Base-by-base conservation (phyloP, 2,888 invertebrate species). In the Lamellibrachia columna region DNA sequence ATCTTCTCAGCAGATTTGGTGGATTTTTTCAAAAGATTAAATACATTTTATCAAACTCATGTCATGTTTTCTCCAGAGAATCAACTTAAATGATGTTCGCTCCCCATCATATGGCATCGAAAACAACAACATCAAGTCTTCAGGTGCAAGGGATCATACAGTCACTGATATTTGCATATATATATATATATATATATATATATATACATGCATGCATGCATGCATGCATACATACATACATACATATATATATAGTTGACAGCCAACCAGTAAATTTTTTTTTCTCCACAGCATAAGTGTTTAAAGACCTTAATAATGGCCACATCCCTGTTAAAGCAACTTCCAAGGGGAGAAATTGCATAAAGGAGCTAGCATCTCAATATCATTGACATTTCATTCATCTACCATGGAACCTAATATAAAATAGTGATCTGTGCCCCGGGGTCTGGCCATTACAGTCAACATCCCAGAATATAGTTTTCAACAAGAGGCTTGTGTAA, bases 11-110 rank as follows among this genome's bases (percentile, higher is more conserved):
- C n/a, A 75, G 75, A n/a, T 22, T n/a, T 22, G 6, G 22, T n/a
- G 93, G 92, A 91, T 7, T 53, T 55, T 15, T 93, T 75, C n/a
- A 75, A 6, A 75, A 6, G 40, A n/a, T 28, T 52, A 28, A 91
- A 91, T n/a, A 15, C 53, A 28, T 22, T 91, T 15, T 91, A 15
- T 4, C 52, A 28, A 52, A 15, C n/a, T 91, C 9, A 8, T 3
- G 52, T 7, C 7, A 53, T 28, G 1, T 9, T 40, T 53, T 52
- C 53, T 22, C 15, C 91, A 52, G 52, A 40, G 40, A 40, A 40
- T 40, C 40, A 40, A 40, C 40, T 40, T 40, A 40, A 40, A 40
- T 40, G 40, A 40, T 40, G 40, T 40, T 40, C 1, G 40, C 40
- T 40, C 40, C 40, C 40, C n/a, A n/a, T n/a, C n/a, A n/a, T n/a